Percentiles rank a stretch among this genome's conserved stretches.
phyloP scores from a whole-genome alignment of 2,113 vertebrate genomes.

The Trichomycterus rosablanca region DNA sequence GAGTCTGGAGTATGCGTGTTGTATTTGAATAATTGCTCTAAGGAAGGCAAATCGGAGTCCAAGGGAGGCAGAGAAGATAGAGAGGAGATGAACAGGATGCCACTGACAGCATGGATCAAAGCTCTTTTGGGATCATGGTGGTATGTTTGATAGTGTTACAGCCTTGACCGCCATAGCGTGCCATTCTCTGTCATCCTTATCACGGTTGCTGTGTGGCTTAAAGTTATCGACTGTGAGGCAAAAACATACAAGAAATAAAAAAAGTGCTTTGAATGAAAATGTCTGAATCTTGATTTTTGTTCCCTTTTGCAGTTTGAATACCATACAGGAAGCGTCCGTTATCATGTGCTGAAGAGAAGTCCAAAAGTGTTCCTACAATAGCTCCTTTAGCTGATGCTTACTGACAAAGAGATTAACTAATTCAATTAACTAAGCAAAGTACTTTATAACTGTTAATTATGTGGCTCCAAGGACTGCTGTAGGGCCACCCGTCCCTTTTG shows the following conservation, averaged over 20 bases:
- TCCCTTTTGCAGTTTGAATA: conserved; percentile 26
- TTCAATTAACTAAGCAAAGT: conserved; percentile 75
- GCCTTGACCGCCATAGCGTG: neutral
- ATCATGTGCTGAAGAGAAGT: conserved; percentile 47
- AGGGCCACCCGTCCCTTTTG: conserved; percentile 68
- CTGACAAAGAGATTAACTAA: conserved; percentile 75
- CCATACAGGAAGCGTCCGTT: conserved; percentile 53
- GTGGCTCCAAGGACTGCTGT: conserved; percentile 64
- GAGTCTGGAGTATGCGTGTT: no score
- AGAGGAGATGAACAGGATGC: no score
- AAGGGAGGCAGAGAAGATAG: no score
- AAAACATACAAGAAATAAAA: no score
- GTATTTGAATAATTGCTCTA: no score
- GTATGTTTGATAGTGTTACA: conserved; percentile 15
- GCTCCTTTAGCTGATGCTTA: conserved; percentile 59
- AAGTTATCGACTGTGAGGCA: neutral
- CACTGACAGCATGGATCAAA: no score
- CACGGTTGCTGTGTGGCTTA: neutral
- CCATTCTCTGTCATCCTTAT: neutral
- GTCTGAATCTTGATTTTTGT: conserved; percentile 2
- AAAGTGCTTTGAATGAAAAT: conserved; percentile 16
- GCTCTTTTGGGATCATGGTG: no score
- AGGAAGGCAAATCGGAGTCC: no score
- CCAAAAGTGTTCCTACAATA: conserved; percentile 59
- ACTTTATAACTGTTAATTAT: conserved; percentile 78